Evolutionary conservation across 2,888 invertebrate genomes (phyloP), one percentile per base, ranked within the genome.

Genomic region (Plebejus argus): DNA sequence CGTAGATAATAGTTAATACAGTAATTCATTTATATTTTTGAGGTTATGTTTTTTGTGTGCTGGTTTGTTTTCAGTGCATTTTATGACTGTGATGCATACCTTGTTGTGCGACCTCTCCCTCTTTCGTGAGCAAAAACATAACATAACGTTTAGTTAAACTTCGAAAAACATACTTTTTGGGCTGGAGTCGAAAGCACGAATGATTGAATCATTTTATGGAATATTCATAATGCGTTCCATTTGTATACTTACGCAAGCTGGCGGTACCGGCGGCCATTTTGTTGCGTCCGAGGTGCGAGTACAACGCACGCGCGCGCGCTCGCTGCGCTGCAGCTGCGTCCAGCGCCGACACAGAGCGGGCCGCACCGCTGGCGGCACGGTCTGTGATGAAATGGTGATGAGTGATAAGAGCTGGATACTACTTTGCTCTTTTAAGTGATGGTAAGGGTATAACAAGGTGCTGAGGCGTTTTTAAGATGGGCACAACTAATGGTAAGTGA

Each of bases 321-420:
- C 98, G 95, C 89, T 98, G 97, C 53, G 97, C 98, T 56, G 98
- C 98, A 87, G 98, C 98, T 82, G 98, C 96, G 94, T 99, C 99
- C 85, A 99, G 97, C 70, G 99, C 99, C 77, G 98, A 99, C 86
- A 97, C 97, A 77, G 99, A 98, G 82, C 99, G 96, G 81, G 94
- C 93, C 33, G 90, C 83, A 28, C 82, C 85, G 39, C 80, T 83
- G 7, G 81, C 80, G 35, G 78, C 66, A 6, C 81, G 78, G 61
- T 81, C 81, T 81, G 78, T 0, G 39, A 72, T 74, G 49, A 49
- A 49, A 74, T 53, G 49, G 23, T 53, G 74, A 49, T 74, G 74
- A 74, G 28, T 74, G 74, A 49, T 74, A 66, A 28, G 66, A 66
- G 66, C 66, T 66, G 66, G 66, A 28, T 66, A 18, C 66, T 66